These are phyloP conservation scores for Pterocles orientalis DNA, from an alignment of 2,113 vertebrate genomes.

Conservation along the genomic window DNA sequence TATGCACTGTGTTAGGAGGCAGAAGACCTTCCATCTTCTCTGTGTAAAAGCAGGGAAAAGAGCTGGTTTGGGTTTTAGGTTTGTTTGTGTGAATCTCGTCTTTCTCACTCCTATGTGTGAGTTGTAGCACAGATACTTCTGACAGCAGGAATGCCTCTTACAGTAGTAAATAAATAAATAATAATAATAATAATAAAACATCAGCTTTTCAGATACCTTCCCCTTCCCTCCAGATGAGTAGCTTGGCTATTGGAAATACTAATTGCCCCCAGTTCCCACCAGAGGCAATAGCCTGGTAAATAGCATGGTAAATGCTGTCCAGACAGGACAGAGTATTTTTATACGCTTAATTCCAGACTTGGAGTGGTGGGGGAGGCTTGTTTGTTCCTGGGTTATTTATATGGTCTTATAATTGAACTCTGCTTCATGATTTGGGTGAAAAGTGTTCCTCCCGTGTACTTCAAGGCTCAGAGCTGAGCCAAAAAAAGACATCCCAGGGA, in stretches of 20 bases:
- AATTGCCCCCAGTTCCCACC: neutral
- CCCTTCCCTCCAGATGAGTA: neutral
- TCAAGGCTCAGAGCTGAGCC: neutral
- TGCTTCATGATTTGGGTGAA: neutral
- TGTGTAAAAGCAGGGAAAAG: neutral
- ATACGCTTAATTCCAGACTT: neutral
- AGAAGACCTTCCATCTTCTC: neutral
- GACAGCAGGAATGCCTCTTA: neutral
- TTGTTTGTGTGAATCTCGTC: neutral
- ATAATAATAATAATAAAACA: accelerated
- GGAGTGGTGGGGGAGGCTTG: neutral
- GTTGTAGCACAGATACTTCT: neutral
- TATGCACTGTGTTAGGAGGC: accelerated
- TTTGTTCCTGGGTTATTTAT: neutral
- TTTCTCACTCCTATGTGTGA: neutral
- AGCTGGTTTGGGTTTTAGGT: neutral
- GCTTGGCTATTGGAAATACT: neutral
- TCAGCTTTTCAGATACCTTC: neutral
- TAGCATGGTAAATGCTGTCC: neutral
- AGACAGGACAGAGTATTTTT: neutral
- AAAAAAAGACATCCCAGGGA: neutral
- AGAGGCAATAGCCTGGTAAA: neutral
- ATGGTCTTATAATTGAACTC: neutral
- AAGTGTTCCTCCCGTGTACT: neutral
- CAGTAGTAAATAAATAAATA: neutral